Conservation (phyloP, 2,888 invertebrate species). For the Acronicta leporina region DNA sequence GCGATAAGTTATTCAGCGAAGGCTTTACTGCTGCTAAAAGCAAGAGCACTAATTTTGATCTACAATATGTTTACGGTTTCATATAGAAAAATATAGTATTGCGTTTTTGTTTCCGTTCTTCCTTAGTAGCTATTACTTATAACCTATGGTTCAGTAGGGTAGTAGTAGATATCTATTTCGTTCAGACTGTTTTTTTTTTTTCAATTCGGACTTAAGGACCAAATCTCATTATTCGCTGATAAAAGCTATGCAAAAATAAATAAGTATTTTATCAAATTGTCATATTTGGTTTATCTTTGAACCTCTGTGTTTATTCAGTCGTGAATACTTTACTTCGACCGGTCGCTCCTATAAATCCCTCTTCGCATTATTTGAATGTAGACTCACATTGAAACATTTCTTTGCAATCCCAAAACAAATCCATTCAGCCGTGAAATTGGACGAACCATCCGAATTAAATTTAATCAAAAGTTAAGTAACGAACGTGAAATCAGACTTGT, state of each 20-base stretch:
- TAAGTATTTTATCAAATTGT: conserved; percentile 59
- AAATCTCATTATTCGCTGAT: conserved; percentile 8
- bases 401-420: conserved; percentile 82
- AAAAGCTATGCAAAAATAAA: conserved; percentile 35
- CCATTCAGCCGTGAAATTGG: conserved; percentile 83
- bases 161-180: too few species aligned
- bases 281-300: conserved; percentile 62
- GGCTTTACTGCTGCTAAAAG: conserved; percentile 31
- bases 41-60: conserved; percentile 1
- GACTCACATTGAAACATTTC: conserved; percentile 83
- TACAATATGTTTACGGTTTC: neutral
- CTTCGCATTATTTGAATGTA: conserved; percentile 80
- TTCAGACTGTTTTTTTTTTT: neutral
- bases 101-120: too few species aligned
- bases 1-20: conserved; percentile 32
- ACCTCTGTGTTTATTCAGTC: conserved; percentile 68
- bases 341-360: conserved; percentile 76
- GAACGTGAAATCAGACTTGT: conserved; percentile 74
- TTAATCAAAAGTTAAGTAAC: conserved; percentile 84
- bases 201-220: conserved; percentile 4
- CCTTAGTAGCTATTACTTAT: too few species aligned
- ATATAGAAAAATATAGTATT: neutral
- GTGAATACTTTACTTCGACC: conserved; percentile 73
- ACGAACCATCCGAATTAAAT: conserved; percentile 81
- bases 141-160: too few species aligned